Evolutionary conservation across 2,113 vertebrate genomes (phyloP), one percentile per base, ranked within the genome.

Genomic region (Channa maculata): DNA sequence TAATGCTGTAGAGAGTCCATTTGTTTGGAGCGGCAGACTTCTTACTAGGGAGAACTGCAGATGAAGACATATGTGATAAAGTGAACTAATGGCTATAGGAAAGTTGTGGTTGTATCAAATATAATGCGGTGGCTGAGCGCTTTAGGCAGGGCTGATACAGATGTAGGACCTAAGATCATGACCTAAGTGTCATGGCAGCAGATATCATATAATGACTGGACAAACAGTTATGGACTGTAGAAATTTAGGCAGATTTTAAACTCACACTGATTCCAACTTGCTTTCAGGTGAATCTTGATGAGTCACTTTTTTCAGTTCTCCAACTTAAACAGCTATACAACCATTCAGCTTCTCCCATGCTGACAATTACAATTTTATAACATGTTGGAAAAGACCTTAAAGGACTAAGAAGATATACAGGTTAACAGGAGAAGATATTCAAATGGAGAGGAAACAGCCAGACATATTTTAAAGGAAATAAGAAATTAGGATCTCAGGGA

Each of bases 41-140:
- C 71, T 64, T 7, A 34, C 11, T 3, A n/a, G 24, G 54, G 8
- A 43, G 60, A 53, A 48, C 1, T 54, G 50, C 9, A 52, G 39
- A 77, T 75, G 62, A 71, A 82, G 71, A 75, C 24, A 7, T 24
- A 57, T 69, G 3, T 6, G 11, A 69, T 54, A 34, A 52, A 14
- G 33, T 55, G 38, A 34, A 36, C 10, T 15, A 8, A 3, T 65
- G 45, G 12, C 37, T 39, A 2, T 41, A 1, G 57, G n/a, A n/a
- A 24, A 65, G 43, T 14, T 59, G 45, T 54, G 49, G 24, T 61
- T 64, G 2, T 6, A 48, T 71, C 6, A 39, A 24, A 52, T 63
- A 13, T 37, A 36, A 61, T 39, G 55, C 41, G 68, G 61, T 55
- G 71, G 53, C 41, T 37, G 46, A 24, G 3, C 3, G 8, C 61